Evolutionary conservation across 1,140 invertebrate species (phyloP).

Genomic region (Stegodyphus mimosarum): DNA sequence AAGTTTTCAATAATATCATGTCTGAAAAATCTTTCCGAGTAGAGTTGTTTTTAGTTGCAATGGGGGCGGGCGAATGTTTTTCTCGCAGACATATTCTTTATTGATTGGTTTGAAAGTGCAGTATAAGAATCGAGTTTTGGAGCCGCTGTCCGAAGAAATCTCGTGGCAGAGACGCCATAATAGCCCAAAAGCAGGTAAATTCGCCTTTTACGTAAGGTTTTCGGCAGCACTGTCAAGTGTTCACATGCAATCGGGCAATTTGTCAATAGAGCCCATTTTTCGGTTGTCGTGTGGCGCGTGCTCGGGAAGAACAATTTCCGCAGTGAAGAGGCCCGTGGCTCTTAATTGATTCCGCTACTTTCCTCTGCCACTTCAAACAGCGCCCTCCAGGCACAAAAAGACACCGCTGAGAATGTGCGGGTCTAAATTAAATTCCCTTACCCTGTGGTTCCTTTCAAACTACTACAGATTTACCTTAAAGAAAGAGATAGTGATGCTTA

Average conservation of each 20-base stretch:
- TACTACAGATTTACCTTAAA: no score
- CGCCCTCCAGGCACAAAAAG: slow-evolving; percentile 35
- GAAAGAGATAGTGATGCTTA: no score
- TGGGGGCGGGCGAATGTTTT: no score
- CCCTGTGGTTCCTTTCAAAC: no score
- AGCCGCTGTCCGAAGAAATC: slow-evolving; percentile 28
- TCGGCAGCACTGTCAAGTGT: slow-evolving; percentile 28
- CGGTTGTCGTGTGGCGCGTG: slow-evolving; percentile 48
- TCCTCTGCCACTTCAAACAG: slow-evolving; percentile 35
- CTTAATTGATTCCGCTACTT: slow-evolving; percentile 53
- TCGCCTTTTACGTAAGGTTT: slow-evolving; percentile 34
- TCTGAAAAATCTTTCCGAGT: no score
- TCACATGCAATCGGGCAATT: slow-evolving; percentile 59
- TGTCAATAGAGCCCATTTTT: slow-evolving; percentile 56
- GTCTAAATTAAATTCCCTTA: no score
- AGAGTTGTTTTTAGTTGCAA: no score
- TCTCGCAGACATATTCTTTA: not conserved
- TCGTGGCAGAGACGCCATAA: slow-evolving; percentile 27
- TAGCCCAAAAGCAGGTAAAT: slow-evolving; percentile 44
- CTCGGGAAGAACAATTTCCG: slow-evolving; percentile 54
- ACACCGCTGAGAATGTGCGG: not conserved
- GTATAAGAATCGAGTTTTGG: slow-evolving; percentile 26
- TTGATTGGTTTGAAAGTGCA: slow-evolving; percentile 26
- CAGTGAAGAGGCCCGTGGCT: slow-evolving; percentile 17
- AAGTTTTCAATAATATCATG: no score